Conservation (phyloP, 2,797 vertebrate species). For the Characodon lateralis region DNA sequence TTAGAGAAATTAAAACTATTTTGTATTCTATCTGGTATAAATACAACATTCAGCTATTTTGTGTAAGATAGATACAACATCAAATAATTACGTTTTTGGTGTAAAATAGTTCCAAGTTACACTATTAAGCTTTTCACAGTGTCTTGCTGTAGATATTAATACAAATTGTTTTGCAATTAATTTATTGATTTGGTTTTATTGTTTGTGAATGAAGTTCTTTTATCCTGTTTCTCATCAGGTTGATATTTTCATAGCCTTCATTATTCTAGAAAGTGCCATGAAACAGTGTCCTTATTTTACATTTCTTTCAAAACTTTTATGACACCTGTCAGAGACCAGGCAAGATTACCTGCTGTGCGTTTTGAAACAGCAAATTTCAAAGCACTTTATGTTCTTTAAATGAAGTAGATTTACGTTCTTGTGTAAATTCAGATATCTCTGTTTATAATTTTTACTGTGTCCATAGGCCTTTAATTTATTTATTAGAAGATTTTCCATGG, state of each 20-base stretch:
- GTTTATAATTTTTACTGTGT: not conserved
- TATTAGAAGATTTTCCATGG: slow-evolving; percentile 16
- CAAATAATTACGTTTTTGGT: not conserved
- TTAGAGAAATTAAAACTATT: not conserved
- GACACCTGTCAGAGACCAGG: slow-evolving; percentile 20
- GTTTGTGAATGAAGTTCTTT: slow-evolving; percentile 4
- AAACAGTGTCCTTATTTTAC: slow-evolving; percentile 8
- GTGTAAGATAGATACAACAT: not conserved
- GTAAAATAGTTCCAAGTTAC: not conserved
- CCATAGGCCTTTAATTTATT: slow-evolving; percentile 1
- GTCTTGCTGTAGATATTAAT: slow-evolving; percentile 29
- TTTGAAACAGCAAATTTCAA: not conserved
- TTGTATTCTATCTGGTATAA: slow-evolving; percentile 1
- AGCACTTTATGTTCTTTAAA: not conserved
- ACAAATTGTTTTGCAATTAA: slow-evolving; percentile 33
- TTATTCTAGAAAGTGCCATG: slow-evolving; percentile 5
- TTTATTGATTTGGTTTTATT: slow-evolving; percentile 42
- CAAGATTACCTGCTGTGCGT: not conserved
- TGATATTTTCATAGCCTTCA: not conserved
- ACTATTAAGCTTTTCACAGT: not conserved
- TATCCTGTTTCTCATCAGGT: not conserved
- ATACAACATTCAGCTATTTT: not conserved
- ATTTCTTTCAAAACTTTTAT: not conserved
- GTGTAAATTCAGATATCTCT: slow-evolving; percentile 5
- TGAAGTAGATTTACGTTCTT: not conserved